Evolutionary conservation across 2,797 vertebrate genomes (phyloP), one percentile per base, ranked within the genome.

Genomic region (Taenioides sp.): DNA sequence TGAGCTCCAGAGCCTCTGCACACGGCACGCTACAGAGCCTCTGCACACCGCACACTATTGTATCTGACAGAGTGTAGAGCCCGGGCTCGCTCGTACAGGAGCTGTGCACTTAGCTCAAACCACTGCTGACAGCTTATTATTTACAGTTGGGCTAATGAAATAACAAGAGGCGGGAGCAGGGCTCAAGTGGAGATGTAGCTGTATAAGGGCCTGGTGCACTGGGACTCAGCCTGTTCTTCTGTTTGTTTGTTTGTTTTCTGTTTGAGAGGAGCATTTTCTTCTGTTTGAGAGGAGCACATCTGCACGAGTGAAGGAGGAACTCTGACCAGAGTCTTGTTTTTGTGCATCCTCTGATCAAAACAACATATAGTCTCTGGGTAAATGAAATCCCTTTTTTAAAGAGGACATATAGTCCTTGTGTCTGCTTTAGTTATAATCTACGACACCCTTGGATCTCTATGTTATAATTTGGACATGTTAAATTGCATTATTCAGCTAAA

Each of bases 1-100:
- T 89, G 80, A 76, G 83, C 88, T 84, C 81, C 67, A 84, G 70
- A 79, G 31, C 75, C 23, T 73, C 84, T 88, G 81, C 76, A 73
- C 67, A 88, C 80, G 28, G 71, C 78, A 71, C 79, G 80, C 84
- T 83, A 70, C 34, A 83, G 80, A 88, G 68, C 75, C 23, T 72
- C 84, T 88, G 82, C 77, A 73, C 67, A 88, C 80, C 37, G 71
- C 78, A 70, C 73, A 79, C 77, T 65, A 71, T 67, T 73, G 78
- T 43, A 63, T 85, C 43, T 81, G 83, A 84, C 83, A 89, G 80
- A 81, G 80, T 81, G 75, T 76, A 64, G 73, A 70, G 74, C 77
- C 75, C 67, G 72, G 31, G 25, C 76, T 65, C 73, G 75, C 78
- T 23, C 28, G 18, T 60, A 59, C 11, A 40, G 50, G 65, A 34